Conservation (phyloP, 1,140 invertebrate genomes). For the Lordiphosa stackelbergi region DNA sequence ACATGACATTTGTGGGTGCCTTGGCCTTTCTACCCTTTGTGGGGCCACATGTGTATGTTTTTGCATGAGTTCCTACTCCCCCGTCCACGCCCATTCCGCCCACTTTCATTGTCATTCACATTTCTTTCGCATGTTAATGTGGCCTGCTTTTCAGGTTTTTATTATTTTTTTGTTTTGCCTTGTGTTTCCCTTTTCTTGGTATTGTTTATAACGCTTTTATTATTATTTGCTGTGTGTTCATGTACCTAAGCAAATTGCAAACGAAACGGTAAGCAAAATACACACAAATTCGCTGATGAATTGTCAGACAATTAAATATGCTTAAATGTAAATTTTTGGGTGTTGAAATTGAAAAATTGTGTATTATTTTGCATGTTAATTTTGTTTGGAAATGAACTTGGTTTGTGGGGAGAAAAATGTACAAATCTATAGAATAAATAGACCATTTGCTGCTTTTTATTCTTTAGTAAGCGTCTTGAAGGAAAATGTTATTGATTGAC, state of each 20-base stretch:
- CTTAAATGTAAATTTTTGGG: too few species aligned
- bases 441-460: too few species aligned
- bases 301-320: too few species aligned
- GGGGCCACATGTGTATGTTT: slow-evolving; percentile 14
- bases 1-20: slow-evolving; percentile 30
- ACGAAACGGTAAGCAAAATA: slow-evolving; percentile 24
- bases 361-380: too few species aligned
- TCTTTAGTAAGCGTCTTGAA: too few species aligned
- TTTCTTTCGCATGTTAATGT: neutral
- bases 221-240: slow-evolving; percentile 30
- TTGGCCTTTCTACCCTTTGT: slow-evolving; percentile 8
- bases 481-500: too few species aligned
- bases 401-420: too few species aligned
- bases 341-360: too few species aligned
- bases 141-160: slow-evolving; percentile 4
- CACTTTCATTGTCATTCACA: slow-evolving; percentile 33
- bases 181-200: slow-evolving; percentile 15
- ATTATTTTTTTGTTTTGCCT: slow-evolving; percentile 11
- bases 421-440: too few species aligned
- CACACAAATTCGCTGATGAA: too few species aligned
- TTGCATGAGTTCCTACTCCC: slow-evolving; percentile 1
- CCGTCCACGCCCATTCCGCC: slow-evolving; percentile 9
- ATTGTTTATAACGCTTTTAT: slow-evolving; percentile 44
- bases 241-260: slow-evolving; percentile 21
- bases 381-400: too few species aligned